Percentiles rank a stretch among this genome's conserved stretches.
These are phyloP conservation scores for Odontomachus brunneus DNA, from an alignment of 1,140 invertebrate species.

Conservation along the genomic window DNA sequence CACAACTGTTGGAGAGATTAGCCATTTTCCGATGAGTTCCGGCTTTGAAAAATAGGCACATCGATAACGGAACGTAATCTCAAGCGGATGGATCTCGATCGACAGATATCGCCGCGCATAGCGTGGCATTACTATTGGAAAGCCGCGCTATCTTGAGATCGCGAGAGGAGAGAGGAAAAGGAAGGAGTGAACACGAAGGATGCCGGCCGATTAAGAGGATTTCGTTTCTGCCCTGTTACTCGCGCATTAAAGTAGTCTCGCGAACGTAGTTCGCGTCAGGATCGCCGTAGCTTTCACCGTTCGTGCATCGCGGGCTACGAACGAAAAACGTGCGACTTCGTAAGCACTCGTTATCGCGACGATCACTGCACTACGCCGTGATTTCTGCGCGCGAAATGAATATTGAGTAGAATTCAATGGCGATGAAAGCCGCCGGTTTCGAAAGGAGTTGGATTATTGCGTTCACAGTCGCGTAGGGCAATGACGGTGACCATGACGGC, in stretches of 20 bases:
- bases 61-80: too few species aligned
- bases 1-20: not conserved
- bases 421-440: slow-evolving; percentile 14
- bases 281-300: slow-evolving; percentile 13
- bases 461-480: not conserved
- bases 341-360: not conserved
- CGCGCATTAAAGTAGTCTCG: not conserved
- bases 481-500: not conserved
- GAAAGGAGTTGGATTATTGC: slow-evolving; percentile 15
- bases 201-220: not conserved
- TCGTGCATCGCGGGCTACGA: not conserved
- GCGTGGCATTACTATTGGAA: not conserved
- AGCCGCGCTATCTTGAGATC: not conserved
- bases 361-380: not conserved
- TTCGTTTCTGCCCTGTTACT: slow-evolving; percentile 9
- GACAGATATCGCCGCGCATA: too few species aligned
- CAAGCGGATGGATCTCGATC: too few species aligned
- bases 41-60: too few species aligned
- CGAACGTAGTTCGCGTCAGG: not conserved
- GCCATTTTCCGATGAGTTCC: not conserved
- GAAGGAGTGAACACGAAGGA: not conserved
- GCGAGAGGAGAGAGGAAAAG: not conserved
- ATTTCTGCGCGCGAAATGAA: not conserved
- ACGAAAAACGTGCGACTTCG: not conserved
- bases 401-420: slow-evolving; percentile 16